phyloP scores from a whole-genome alignment of 2,888 invertebrate species.

The Gerosis bhagava region DNA sequence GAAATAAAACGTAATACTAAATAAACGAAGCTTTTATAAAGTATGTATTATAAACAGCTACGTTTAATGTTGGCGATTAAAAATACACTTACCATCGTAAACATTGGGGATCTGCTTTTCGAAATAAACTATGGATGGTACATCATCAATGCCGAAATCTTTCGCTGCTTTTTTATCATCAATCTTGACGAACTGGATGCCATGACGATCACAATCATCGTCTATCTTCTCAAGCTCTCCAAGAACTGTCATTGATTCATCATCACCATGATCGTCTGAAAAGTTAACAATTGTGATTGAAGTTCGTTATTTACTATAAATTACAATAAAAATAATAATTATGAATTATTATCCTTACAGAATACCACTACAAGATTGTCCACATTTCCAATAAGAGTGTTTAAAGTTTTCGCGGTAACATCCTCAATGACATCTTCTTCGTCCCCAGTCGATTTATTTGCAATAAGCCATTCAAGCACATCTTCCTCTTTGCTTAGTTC shows the following conservation, averaged over 20 bases:
- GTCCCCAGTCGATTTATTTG: conserved; percentile 96
- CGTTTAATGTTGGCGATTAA: neutral
- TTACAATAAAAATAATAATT: no score
- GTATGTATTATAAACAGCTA: conserved; percentile 10
- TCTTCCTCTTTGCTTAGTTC: conserved; percentile 95
- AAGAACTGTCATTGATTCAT: conserved; percentile 93
- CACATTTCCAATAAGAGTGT: conserved; percentile 93
- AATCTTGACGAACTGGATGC: conserved; percentile 96
- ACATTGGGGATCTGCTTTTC: conserved; percentile 96
- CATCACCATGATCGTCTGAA: conserved; percentile 95
- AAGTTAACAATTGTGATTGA: no score
- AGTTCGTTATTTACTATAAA: no score
- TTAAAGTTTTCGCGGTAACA: conserved; percentile 94
- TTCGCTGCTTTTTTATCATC: conserved; percentile 92
- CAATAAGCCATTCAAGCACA: conserved; percentile 96
- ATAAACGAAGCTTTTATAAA: conserved; percentile 16
- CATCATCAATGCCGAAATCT: conserved; percentile 92
- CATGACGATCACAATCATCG: conserved; percentile 95
- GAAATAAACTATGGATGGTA: conserved; percentile 95
- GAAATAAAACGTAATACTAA: no score
- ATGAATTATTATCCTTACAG: no score
- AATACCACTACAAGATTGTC: conserved; percentile 96
- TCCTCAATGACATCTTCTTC: conserved; percentile 97
- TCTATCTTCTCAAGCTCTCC: conserved; percentile 95
- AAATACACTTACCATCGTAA: conserved; percentile 87